Evolutionary conservation across 1,140 invertebrate species (phyloP), one percentile per base, ranked within the genome.

Genomic region (Drosophila pruinosa): DNA sequence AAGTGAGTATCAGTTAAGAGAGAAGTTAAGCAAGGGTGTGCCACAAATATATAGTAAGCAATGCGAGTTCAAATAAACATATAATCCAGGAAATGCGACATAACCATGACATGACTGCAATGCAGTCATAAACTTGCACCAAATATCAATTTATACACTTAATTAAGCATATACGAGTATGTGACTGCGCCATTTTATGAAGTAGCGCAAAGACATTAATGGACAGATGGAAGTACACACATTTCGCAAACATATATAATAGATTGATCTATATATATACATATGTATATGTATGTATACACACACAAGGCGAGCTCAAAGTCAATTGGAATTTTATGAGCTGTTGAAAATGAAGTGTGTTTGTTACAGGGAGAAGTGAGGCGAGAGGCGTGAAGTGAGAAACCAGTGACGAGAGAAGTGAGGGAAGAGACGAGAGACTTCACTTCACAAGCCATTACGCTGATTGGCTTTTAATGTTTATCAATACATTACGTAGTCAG

Each of bases 401-500:
- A 31, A 26, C n/a, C n/a, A 5, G 58, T 38, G 47, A 45, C 36
- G 36, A 15, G 17, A 28, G 15, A 17, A 41, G 47, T 4, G 19
- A 36, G 22, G 48, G 38, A 31, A 4, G 59, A 50, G 50, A 48
- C 38, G 36, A 19, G 19, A 31, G 56, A 63, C 69, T 73, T 70
- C 61, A 74, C 81, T 80, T 85, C 81, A 86, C 81, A 85, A 85
- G 43, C 82, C 81, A 86, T 85, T 85, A 85, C 81, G 78, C 78
- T 85, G 81, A 85, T 85, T 85, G 81, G 81, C 81, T 85, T 85
- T 85, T 86, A 85, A 85, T 86, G 81, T 86, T 86, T 88, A 86
- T 85, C 81, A 85, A 85, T 85, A 85, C 70, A 81, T 85, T 77
- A 75, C 73, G 65, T 64, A 80, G 64, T 73, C 76, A 41, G 52